Evolutionary conservation across 2,888 invertebrate genomes (phyloP).

Genomic region (Leptopterna dolabrata): DNA sequence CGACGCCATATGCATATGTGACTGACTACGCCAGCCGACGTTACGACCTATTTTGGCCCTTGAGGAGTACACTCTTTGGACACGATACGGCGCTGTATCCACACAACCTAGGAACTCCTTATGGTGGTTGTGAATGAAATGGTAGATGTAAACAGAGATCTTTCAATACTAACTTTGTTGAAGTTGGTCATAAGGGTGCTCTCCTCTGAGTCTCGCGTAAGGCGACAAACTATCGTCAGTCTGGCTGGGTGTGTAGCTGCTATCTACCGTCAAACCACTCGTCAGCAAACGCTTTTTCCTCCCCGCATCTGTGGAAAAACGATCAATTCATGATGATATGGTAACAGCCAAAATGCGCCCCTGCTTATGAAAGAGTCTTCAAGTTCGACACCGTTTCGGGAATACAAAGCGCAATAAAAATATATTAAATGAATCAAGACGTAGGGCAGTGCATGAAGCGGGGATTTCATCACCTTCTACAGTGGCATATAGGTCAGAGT

Average conservation of each 20-base stretch:
- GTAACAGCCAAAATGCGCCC: background rate
- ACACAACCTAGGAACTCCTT: too few species aligned
- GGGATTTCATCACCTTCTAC: slow-evolving; percentile 69
- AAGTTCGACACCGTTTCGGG: background rate
- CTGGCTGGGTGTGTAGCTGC: slow-evolving; percentile 61
- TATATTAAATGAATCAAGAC: background rate
- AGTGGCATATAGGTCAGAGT: slow-evolving; percentile 87
- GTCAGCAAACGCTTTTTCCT: slow-evolving; percentile 58
- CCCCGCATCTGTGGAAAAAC: slow-evolving; percentile 59
- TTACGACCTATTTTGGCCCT: too few species aligned
- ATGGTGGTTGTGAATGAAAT: too few species aligned
- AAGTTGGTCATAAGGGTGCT: slow-evolving; percentile 82
- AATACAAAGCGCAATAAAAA: background rate
- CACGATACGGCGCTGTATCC: too few species aligned
- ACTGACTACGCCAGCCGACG: too few species aligned
- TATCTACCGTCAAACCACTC: slow-evolving; percentile 60
- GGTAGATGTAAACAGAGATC: too few species aligned
- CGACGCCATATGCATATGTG: too few species aligned
- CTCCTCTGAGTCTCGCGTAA: slow-evolving; percentile 74
- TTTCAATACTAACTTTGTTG: slow-evolving; percentile 68
- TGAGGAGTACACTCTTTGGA: too few species aligned
- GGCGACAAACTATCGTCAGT: slow-evolving; percentile 73
- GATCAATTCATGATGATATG: too few species aligned
- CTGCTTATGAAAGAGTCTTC: background rate
- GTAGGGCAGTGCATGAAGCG: background rate